Conservation (phyloP, 2,113 vertebrate genomes). For the Australoheros scitulus region DNA sequence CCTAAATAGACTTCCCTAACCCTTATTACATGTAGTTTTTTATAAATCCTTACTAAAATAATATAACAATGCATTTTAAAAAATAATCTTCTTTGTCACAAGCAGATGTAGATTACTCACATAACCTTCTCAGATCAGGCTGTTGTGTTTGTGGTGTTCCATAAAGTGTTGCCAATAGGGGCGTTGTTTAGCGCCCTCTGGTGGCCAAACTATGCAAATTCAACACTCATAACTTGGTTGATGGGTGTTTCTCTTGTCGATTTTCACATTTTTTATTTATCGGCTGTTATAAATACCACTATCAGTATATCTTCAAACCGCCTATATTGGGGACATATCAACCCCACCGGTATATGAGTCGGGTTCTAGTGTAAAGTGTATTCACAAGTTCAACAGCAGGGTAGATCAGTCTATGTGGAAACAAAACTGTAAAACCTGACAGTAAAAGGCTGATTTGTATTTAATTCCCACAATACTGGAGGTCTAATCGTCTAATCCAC, state of each 20-base stretch:
- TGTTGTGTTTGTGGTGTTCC: not conserved
- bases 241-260: not conserved
- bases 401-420: not conserved
- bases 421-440: not conserved
- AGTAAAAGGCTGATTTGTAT: not conserved
- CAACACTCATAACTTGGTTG: not conserved
- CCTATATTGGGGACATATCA: not conserved
- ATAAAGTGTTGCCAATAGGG: not conserved
- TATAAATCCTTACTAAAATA: not conserved
- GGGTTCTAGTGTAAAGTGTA: not conserved
- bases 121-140: not conserved
- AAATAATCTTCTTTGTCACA: too few species aligned
- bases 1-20: not conserved
- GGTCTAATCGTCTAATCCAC: not conserved
- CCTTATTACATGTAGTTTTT: not conserved
- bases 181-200: not conserved
- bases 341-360: not conserved
- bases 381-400: not conserved
- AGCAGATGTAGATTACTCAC: not conserved
- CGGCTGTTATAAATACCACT: not conserved
- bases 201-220: not conserved
- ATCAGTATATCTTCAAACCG: not conserved
- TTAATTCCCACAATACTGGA: not conserved
- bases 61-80: not conserved
- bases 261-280: not conserved